Evolutionary conservation across 2,888 invertebrate species (phyloP).

Genomic region (Spodoptera littoralis): DNA sequence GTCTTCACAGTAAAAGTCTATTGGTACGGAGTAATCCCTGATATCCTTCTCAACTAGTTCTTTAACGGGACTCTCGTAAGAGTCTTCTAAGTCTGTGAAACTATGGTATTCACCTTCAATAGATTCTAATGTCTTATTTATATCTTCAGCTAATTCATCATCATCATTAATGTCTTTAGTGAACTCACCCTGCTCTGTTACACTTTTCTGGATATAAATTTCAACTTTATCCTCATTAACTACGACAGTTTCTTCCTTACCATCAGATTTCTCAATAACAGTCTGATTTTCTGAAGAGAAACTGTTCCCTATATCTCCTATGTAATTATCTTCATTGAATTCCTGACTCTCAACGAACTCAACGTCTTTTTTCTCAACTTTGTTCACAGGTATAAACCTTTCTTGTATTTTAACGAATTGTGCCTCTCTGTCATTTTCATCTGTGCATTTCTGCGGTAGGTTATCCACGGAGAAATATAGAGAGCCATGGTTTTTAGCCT

Average conservation of each 20-base stretch:
- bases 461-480: constrained; percentile 75
- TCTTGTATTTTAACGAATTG: constrained; percentile 69
- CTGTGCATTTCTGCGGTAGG: constrained; percentile 69
- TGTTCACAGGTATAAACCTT: constrained; percentile 67
- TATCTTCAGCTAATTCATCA: constrained; percentile 55
- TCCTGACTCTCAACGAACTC: constrained; percentile 84
- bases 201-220: constrained; percentile 22
- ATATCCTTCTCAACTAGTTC: constrained; percentile 84
- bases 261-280: constrained; percentile 66
- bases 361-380: constrained; percentile 61
- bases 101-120: constrained; percentile 85
- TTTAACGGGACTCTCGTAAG: constrained; percentile 84
- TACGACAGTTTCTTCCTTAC: constrained; percentile 24
- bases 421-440: constrained; percentile 55
- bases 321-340: constrained; percentile 82
- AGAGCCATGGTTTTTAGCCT: constrained; percentile 46
- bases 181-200: constrained; percentile 24
- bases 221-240: constrained; percentile 9
- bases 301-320: constrained; percentile 74
- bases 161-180: constrained; percentile 60
- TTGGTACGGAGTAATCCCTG: constrained; percentile 84
- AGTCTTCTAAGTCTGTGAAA: constrained; percentile 80
- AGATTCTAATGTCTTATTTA: constrained; percentile 65
- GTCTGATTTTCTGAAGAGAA: constrained; percentile 76
- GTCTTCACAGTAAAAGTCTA: constrained; percentile 82